A percentile compares a stretch with the other conserved stretches of the same genome.
Conservation (phyloP, 2,888 invertebrate genomes). For the Hecatera dysodea region DNA sequence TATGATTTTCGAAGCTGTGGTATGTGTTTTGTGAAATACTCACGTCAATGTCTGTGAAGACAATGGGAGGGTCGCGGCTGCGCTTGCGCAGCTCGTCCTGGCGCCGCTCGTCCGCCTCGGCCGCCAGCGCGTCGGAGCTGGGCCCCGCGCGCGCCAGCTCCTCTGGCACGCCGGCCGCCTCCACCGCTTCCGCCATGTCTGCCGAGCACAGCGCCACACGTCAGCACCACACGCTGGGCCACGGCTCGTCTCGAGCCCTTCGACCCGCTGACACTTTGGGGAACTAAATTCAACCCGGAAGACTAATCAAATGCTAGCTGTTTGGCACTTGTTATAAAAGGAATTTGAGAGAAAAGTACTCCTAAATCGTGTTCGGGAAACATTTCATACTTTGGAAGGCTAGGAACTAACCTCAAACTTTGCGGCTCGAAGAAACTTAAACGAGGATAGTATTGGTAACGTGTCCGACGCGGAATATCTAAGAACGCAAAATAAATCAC, state of each 20-base stretch:
- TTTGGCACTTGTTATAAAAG: conserved; percentile 19
- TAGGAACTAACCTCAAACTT: conserved; percentile 49
- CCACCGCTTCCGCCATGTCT: conserved; percentile 87
- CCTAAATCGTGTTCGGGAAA: background rate
- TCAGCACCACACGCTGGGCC: background rate
- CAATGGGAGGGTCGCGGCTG: conserved; percentile 94
- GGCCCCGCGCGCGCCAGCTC: conserved; percentile 84
- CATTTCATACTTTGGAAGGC: background rate
- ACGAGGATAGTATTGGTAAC: conserved; percentile 5
- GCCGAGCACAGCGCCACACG: conserved; percentile 11
- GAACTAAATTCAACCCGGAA: conserved; percentile 44
- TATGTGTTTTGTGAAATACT: conserved; percentile 73
- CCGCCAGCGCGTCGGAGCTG: conserved; percentile 78
- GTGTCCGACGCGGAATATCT: conserved; percentile 6
- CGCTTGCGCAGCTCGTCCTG: conserved; percentile 93
- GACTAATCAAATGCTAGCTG: conserved; percentile 15
- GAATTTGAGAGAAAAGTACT: background rate
- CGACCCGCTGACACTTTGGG: background rate
- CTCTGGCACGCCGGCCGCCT: conserved; percentile 69
- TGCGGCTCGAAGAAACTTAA: background rate
- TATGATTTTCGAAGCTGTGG: background rate
- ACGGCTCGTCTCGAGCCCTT: background rate
- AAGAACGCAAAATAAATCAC: conserved; percentile 21
- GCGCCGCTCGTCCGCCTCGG: conserved; percentile 91
- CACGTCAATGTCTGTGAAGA: conserved; percentile 94